phyloP scores from a whole-genome alignment of 2,113 vertebrate species.

The Eptatretus burgeri region DNA sequence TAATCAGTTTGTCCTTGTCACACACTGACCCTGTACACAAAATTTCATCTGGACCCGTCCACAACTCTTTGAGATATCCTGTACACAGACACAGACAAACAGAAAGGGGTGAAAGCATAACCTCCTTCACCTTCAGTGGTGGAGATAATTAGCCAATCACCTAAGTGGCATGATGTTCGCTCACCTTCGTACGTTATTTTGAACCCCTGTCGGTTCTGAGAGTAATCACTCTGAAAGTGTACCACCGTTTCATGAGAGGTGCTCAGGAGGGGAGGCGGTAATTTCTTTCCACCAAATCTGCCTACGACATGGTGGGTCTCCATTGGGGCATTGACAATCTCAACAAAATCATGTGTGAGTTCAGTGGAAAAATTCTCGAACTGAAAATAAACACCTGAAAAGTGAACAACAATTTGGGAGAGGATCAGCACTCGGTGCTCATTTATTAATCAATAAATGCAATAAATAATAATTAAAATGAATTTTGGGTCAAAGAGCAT shows the following conservation, averaged over 20 bases:
- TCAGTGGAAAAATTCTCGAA: constrained; percentile 92
- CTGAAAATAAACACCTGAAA: constrained; percentile 58
- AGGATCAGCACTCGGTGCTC: neutral
- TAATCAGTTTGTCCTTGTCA: no score
- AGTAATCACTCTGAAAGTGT: constrained; percentile 92
- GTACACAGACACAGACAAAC: no score
- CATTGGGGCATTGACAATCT: constrained; percentile 64
- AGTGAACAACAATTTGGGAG: neutral
- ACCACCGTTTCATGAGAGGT: constrained; percentile 64
- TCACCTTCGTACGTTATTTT: constrained; percentile 78
- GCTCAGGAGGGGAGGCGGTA: constrained; percentile 43
- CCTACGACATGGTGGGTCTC: constrained; percentile 69
- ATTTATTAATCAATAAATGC: neutral
- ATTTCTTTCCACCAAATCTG: constrained; percentile 48
- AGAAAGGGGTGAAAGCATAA: no score
- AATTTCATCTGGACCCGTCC: no score
- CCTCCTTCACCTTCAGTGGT: no score
- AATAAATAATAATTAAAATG: neutral
- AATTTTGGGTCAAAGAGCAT: neutral
- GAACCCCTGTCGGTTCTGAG: constrained; percentile 84
- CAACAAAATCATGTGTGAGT: constrained; percentile 78
- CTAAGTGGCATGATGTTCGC: constrained; percentile 3
- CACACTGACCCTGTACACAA: no score
- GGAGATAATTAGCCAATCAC: no score
- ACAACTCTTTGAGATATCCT: no score